These are phyloP conservation scores for Rana temporaria DNA, from an alignment of 2,113 vertebrate genomes.

Conservation along the genomic window DNA sequence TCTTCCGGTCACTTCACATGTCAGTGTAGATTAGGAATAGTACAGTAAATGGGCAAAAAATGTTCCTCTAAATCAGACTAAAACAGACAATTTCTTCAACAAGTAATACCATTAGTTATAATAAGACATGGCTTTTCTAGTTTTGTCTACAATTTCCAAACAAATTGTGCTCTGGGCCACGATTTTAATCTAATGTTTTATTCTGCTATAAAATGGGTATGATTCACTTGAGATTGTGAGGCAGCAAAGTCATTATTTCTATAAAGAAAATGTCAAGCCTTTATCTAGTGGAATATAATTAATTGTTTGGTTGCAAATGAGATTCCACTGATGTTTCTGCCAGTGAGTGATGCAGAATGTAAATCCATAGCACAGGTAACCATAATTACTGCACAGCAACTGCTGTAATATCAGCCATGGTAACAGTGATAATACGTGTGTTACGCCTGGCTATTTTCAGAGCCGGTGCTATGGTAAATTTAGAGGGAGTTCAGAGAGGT, in stretches of 20 bases:
- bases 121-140: not conserved
- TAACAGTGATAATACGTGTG: constrained; percentile 10
- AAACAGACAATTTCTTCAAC: not conserved
- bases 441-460: too few relatives aligned
- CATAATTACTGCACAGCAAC: constrained; percentile 28
- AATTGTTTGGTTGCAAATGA: constrained; percentile 26
- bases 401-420: constrained; percentile 1
- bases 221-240: not conserved
- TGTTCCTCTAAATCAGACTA: not conserved
- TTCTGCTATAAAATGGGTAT: constrained; percentile 7
- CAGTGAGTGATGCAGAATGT: not conserved
- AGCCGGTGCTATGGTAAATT: too few relatives aligned
- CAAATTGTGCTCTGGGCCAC: not conserved
- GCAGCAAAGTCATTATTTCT: constrained; percentile 13
- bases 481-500: too few relatives aligned
- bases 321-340: constrained; percentile 23
- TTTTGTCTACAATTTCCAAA: not conserved
- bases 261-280: constrained; percentile 38
- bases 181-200: not conserved
- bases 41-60: not conserved
- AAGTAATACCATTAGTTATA: not conserved
- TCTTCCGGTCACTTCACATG: too few relatives aligned
- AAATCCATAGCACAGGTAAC: constrained; percentile 12
- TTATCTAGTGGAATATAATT: constrained; percentile 32
- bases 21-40: too few relatives aligned